phyloP scores from a whole-genome alignment of 2,113 vertebrate species.

The Mesitornis unicolor region DNA sequence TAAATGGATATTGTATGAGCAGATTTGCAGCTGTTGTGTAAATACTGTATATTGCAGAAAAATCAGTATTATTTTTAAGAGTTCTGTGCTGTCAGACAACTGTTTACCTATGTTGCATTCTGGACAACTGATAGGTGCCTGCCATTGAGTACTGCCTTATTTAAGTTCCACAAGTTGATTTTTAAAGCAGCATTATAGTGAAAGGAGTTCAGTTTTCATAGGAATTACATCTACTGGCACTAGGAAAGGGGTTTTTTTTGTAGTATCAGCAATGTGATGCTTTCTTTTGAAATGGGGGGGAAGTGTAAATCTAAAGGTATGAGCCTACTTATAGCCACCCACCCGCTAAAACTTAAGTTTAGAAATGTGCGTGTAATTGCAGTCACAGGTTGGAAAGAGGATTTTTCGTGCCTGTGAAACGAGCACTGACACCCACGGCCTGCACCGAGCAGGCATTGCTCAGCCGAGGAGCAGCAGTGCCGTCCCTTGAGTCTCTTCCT shows the following conservation, averaged over 20 bases:
- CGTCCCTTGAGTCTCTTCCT: not conserved
- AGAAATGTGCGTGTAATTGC: not conserved
- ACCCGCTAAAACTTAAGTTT: not conserved
- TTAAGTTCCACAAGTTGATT: constrained; percentile 19
- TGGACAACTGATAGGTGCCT: constrained; percentile 58
- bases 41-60: constrained; percentile 81
- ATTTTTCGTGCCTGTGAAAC: not conserved
- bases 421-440: too few species aligned
- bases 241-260: not conserved
- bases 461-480: not conserved
- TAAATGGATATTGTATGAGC: constrained; percentile 71
- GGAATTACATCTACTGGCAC: not conserved
- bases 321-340: not conserved
- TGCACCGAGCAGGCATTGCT: not conserved
- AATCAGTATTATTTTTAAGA: constrained; percentile 74
- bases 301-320: not conserved
- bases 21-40: constrained; percentile 72
- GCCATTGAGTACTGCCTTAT: constrained; percentile 45
- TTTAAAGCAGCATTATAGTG: not conserved
- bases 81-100: constrained; percentile 47
- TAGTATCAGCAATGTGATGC: not conserved
- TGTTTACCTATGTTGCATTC: constrained; percentile 57
- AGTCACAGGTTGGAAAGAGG: not conserved
- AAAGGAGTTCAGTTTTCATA: not conserved
- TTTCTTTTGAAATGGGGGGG: not conserved